Percentiles rank a stretch among this genome's conserved stretches.
Evolutionary conservation across 2,113 vertebrate genomes (phyloP).

Genomic region (Pygoscelis adeliae): DNA sequence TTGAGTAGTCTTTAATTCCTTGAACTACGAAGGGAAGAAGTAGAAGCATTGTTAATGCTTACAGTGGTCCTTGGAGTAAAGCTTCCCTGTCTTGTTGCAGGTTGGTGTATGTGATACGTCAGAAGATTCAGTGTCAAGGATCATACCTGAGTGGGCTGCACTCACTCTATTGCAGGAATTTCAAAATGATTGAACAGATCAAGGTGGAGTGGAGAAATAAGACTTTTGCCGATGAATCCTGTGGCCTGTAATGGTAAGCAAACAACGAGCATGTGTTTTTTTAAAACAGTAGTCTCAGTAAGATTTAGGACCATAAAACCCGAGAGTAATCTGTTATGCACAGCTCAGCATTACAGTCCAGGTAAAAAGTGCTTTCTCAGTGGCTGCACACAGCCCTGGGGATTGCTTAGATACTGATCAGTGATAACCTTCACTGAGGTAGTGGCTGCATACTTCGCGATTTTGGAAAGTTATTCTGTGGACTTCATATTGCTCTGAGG

Average conservation of each 20-base stretch:
- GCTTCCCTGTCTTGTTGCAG: neutral
- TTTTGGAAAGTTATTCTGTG: neutral
- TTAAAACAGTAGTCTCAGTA: neutral
- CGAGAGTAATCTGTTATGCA: neutral
- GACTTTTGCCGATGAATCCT: neutral
- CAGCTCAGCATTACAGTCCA: neutral
- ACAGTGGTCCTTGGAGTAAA: neutral
- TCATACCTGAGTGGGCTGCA: neutral
- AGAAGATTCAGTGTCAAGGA: neutral
- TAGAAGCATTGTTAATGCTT: neutral
- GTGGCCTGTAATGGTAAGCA: neutral
- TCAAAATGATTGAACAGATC: neutral
- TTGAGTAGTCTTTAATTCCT: neutral
- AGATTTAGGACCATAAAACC: neutral
- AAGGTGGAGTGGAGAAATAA: neutral
- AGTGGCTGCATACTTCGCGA: neutral
- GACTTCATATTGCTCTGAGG: neutral
- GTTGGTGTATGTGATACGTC: neutral
- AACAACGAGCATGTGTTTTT: neutral
- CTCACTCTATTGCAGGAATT: neutral
- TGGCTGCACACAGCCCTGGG: neutral
- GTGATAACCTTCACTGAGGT: rapidly evolving
- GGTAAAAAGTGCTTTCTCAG: neutral
- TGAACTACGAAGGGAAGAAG: neutral
- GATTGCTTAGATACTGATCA: neutral